phyloP scores from a whole-genome alignment of 1,140 invertebrate genomes.

The Philotrypesis tridentata region DNA sequence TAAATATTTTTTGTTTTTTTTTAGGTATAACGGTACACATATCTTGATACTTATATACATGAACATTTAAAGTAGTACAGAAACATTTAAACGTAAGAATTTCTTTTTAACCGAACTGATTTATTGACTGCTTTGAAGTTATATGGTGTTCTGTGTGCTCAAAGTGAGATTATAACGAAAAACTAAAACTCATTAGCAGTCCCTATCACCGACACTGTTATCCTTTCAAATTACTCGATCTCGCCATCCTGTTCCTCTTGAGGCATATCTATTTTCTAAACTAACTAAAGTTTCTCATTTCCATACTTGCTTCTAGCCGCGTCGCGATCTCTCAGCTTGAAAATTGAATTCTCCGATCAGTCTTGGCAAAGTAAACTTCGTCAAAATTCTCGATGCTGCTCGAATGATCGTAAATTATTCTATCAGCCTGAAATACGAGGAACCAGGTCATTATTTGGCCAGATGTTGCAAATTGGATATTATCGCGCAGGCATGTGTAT shows the following conservation, averaged over 20 bases:
- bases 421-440: not conserved
- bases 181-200: not conserved
- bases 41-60: no score
- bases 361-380: not conserved
- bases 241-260: not conserved
- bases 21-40: no score
- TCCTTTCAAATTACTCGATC: constrained; percentile 27
- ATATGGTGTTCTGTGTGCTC: no score
- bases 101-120: no score
- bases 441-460: no score
- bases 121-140: no score
- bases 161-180: not conserved
- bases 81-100: no score
- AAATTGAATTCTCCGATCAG: not conserved
- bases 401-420: not conserved
- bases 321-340: not conserved
- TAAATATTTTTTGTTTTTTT: no score
- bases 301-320: not conserved
- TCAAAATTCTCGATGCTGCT: not conserved
- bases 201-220: not conserved
- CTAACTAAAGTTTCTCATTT: constrained; percentile 11
- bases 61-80: no score
- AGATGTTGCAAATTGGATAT: no score
- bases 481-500: no score
- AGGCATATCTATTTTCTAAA: not conserved